phyloP scores from a whole-genome alignment of 2,888 invertebrate genomes.

The Marasmarcha lunaedactyla region DNA sequence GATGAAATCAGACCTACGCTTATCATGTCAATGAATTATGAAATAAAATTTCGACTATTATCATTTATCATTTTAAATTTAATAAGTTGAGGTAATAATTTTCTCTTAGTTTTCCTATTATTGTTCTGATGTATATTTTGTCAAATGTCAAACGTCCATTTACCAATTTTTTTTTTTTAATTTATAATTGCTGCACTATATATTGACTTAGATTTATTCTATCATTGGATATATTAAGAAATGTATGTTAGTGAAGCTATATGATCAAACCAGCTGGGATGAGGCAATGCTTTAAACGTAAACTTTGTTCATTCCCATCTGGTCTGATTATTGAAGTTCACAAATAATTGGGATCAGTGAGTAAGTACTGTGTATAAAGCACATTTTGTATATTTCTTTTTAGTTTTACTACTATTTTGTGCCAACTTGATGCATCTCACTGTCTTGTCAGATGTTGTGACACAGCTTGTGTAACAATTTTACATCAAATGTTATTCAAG shows the following conservation, averaged over 20 bases:
- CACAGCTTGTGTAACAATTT: no score
- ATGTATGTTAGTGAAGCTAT: conserved; percentile 24
- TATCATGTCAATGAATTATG: conserved; percentile 42
- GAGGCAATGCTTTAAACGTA: conserved; percentile 9
- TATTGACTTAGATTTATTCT: conserved; percentile 38
- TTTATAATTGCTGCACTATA: conserved; percentile 62
- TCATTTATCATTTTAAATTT: background rate
- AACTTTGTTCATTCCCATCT: background rate
- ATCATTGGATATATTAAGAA: conserved; percentile 35
- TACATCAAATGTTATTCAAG: no score
- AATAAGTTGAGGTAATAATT: conserved; percentile 12
- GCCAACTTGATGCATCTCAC: background rate
- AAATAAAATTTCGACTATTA: conserved; percentile 11
- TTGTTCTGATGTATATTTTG: conserved; percentile 17
- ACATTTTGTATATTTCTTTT: conserved; percentile 4
- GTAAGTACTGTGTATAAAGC: conserved; percentile 20
- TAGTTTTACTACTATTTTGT: conserved; percentile 3
- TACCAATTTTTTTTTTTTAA: conserved; percentile 34
- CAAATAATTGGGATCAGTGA: conserved; percentile 26
- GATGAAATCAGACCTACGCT: conserved; percentile 30
- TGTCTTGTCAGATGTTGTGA: background rate
- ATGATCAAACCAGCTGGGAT: conserved; percentile 15
- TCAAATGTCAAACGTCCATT: conserved; percentile 52
- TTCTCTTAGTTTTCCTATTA: conserved; percentile 10
- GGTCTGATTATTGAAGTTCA: background rate